Evolutionary conservation across 2,888 invertebrate species (phyloP), one percentile per base, ranked within the genome.

Genomic region (Prosapia bicincta): DNA sequence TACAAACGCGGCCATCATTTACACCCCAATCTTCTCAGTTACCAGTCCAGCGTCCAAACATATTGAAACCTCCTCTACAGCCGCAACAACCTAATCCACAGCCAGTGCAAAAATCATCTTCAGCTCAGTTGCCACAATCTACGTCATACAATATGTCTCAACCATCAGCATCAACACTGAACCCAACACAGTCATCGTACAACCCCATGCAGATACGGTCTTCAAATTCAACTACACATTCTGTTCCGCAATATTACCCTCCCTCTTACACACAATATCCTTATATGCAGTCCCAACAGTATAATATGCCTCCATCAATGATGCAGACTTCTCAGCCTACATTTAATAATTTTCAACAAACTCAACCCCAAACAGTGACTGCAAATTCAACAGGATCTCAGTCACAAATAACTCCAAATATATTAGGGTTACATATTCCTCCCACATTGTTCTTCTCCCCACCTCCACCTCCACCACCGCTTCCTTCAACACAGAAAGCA

Each of bases 401-500:
- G 7, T 54, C 54, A 23, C 74, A 74, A 69, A 28, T 74, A 65
- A 28, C 69, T 26, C 69, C 69, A 15, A 7, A 26, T 32, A 69
- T 74, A 69, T 30, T 74, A 66, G 43, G 69, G 0, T 28, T 26
- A 25, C 69, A 54, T 20, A 20, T 74, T 10, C 74, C 74, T 7
- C 69, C 74, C 30, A 30, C 74, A 10, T 65, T 74, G 15, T 74
- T 74, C 65, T 74, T 74, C 69, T 69, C 65, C 13, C 74, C 74
- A 5, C 74, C 74, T 24, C 74, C 74, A 26, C 74, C 74, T 1
- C 74, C 74, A 24, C 74, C 74, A 15, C 74, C 74, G 20, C 65
- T 69, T 13, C 74, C 74, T 9, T 43, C 43, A 23, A 26, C 25
- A 26, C 74, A 38, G n/a, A 54, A 54, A 20, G 20, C 54, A 5